Evolutionary conservation across 2,797 vertebrate species (phyloP).

Genomic region (Pempheris klunzingeri): DNA sequence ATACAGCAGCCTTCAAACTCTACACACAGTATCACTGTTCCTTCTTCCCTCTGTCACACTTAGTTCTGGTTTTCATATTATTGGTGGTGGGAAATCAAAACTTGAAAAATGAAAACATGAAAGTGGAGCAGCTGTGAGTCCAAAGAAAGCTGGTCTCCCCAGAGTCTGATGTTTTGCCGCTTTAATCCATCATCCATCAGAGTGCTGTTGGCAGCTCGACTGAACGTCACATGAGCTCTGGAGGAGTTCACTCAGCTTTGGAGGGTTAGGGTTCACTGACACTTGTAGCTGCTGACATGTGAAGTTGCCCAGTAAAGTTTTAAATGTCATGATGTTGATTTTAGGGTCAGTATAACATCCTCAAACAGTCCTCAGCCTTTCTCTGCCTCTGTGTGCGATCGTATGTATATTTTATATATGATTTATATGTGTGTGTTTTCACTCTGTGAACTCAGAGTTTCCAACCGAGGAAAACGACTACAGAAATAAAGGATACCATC

Average conservation of each 20-base stretch:
- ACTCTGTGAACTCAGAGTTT: no score
- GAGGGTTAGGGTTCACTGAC: background rate
- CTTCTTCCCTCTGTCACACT: background rate
- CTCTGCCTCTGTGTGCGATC: background rate
- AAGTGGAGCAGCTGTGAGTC: slow-evolving; percentile 4
- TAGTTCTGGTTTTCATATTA: background rate
- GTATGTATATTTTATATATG: background rate
- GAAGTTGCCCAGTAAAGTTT: slow-evolving; percentile 18
- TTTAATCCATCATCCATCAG: slow-evolving; percentile 20
- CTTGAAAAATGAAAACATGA: slow-evolving; percentile 5
- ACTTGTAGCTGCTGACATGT: slow-evolving; percentile 5
- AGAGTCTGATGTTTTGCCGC: background rate
- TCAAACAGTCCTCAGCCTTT: slow-evolving; percentile 13
- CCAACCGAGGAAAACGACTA: no score
- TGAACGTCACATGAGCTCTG: slow-evolving; percentile 14
- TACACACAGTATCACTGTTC: background rate
- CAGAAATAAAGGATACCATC: background rate
- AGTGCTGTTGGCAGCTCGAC: slow-evolving; percentile 15
- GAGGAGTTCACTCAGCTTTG: slow-evolving; percentile 14
- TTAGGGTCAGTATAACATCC: slow-evolving; percentile 21
- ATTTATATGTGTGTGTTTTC: slow-evolving; percentile 21
- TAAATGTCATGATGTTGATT: slow-evolving; percentile 36
- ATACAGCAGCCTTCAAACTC: slow-evolving; percentile 1
- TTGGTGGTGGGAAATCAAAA: background rate
- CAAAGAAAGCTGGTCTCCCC: background rate